Evolutionary conservation across 2,113 vertebrate species (phyloP).

Genomic region (Melanostigma gelatinosum): DNA sequence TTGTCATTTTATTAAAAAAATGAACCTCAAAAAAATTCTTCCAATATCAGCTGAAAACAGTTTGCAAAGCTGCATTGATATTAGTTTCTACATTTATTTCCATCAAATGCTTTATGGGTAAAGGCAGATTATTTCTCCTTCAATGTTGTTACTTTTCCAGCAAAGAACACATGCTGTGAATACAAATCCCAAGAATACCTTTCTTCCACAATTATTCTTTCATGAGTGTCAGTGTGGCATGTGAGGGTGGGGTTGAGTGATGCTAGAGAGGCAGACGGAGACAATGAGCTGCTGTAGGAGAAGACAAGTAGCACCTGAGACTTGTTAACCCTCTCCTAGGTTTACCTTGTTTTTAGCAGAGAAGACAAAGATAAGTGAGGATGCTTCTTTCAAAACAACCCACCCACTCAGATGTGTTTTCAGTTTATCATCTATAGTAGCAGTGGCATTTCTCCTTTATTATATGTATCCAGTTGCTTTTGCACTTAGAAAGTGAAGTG

Average conservation of each 20-base stretch:
- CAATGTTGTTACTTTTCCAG: not conserved
- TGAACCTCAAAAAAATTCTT: slow-evolving; percentile 11
- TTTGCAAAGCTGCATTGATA: not conserved
- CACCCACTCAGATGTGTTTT: not conserved
- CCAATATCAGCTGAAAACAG: not conserved
- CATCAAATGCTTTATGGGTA: not conserved
- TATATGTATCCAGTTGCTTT: not conserved
- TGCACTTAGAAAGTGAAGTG: not conserved
- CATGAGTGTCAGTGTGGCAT: not conserved
- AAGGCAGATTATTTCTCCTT: not conserved
- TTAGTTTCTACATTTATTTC: not conserved
- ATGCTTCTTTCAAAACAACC: not conserved
- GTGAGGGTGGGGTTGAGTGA: slow-evolving; percentile 8
- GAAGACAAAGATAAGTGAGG: not conserved
- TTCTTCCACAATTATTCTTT: slow-evolving; percentile 3
- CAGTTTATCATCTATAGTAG: not conserved
- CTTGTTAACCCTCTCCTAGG: slow-evolving; percentile 10
- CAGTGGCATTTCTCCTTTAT: not conserved
- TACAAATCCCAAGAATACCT: not conserved
- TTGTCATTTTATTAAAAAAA: slow-evolving; percentile 4
- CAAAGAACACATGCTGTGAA: not conserved
- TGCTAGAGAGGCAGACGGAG: not conserved
- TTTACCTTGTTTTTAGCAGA: not conserved
- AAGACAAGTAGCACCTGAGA: slow-evolving; percentile 31
- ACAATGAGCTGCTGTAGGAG: slow-evolving; percentile 11